These are phyloP conservation scores for Sebastes oblongus DNA, from an alignment of 2,797 vertebrate genomes.

Conservation along the genomic window DNA sequence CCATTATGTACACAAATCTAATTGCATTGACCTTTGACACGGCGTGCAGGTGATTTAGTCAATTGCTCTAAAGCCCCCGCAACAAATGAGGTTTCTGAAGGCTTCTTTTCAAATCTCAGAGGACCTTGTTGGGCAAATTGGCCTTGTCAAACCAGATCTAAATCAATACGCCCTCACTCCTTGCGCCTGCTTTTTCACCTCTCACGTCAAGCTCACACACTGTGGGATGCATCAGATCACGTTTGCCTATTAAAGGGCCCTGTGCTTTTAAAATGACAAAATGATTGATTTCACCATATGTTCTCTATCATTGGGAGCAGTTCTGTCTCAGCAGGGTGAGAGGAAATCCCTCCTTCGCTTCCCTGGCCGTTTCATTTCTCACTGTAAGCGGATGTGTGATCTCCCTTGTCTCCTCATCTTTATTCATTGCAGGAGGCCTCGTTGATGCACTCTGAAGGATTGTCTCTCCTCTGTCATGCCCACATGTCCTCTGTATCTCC, in stretches of 20 bases:
- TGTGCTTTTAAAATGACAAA: slow-evolving; percentile 33
- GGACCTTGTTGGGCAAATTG: slow-evolving; percentile 40
- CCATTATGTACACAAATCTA: background rate
- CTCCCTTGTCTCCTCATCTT: slow-evolving; percentile 70
- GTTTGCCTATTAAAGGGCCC: background rate
- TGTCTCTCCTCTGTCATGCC: slow-evolving; percentile 51
- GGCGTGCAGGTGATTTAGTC: background rate
- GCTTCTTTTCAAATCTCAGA: slow-evolving; percentile 27
- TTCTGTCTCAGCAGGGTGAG: slow-evolving; percentile 37
- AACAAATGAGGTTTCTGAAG: slow-evolving; percentile 29
- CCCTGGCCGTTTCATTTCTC: slow-evolving; percentile 40
- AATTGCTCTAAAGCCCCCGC: background rate
- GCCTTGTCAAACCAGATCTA: slow-evolving; percentile 34
- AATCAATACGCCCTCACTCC: slow-evolving; percentile 49
- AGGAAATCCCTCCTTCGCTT: slow-evolving; percentile 57
- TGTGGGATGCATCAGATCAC: background rate
- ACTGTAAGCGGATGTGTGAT: slow-evolving; percentile 52
- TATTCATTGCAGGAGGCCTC: slow-evolving; percentile 58
- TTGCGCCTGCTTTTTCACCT: background rate
- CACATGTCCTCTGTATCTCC: slow-evolving; percentile 47
- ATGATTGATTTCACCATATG: slow-evolving; percentile 59
- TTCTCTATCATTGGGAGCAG: slow-evolving; percentile 43
- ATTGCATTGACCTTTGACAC: slow-evolving; percentile 9
- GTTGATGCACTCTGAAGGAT: slow-evolving; percentile 61
- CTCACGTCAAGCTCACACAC: background rate